A percentile compares a stretch with the other conserved stretches of the same genome.
Conservation (phyloP, 2,113 vertebrate species). For the Corapipo altera region DNA sequence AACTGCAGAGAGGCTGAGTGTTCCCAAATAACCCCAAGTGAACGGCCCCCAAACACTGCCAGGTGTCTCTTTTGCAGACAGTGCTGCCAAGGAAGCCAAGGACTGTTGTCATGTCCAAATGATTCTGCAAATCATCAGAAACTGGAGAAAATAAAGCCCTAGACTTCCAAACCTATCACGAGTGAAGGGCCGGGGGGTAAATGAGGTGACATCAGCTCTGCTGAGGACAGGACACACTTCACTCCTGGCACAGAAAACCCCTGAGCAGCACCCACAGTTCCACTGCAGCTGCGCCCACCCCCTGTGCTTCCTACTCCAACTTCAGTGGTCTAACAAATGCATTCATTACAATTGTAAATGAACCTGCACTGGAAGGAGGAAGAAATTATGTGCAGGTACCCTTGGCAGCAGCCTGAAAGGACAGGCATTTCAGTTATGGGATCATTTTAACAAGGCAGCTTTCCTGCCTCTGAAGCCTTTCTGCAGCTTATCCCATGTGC, state of each 20-base stretch:
- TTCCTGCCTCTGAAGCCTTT: neutral
- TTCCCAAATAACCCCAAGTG: neutral
- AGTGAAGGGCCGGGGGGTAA: neutral
- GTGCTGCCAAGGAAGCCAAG: neutral
- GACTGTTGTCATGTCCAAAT: neutral
- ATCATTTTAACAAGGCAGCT: neutral
- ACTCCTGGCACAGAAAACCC: neutral
- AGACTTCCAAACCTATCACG: fast-evolving
- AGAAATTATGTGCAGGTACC: neutral
- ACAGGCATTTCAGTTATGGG: neutral
- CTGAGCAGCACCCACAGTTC: neutral
- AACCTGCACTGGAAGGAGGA: neutral
- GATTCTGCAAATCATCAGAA: neutral
- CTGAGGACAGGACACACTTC: neutral
- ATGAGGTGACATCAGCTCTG: neutral
- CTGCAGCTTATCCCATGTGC: neutral
- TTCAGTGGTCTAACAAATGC: neutral
- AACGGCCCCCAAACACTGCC: neutral
- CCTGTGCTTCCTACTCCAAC: neutral
- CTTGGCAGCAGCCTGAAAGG: neutral
- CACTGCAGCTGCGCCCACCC: neutral
- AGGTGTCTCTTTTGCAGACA: neutral
- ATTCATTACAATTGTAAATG: neutral
- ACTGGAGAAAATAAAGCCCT: fast-evolving
- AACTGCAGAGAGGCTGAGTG: neutral